Conservation (phyloP, 2,113 vertebrate species). For the Noctilio leporinus region DNA sequence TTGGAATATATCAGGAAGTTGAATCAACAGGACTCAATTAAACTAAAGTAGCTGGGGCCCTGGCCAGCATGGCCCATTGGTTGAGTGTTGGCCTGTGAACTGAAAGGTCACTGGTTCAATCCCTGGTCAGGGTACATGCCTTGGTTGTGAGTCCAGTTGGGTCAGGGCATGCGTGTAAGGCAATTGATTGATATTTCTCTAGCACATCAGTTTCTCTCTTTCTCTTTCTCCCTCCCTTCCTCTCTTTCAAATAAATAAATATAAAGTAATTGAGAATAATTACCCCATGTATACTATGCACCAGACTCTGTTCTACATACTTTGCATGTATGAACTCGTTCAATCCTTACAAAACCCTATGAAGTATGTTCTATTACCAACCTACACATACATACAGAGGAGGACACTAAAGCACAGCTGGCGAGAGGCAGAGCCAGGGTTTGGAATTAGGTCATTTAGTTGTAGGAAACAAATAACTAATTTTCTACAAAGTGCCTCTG, state of each 20-base stretch:
- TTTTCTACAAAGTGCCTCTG: not conserved
- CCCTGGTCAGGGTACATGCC: too few species aligned
- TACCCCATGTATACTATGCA: not conserved
- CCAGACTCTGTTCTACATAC: not conserved
- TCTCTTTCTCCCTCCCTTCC: too few species aligned
- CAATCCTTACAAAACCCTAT: not conserved
- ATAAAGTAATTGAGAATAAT: not conserved
- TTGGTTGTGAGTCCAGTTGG: too few species aligned
- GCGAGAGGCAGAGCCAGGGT: not conserved
- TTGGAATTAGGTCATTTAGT: not conserved
- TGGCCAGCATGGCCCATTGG: too few species aligned
- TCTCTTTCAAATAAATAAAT: too few species aligned
- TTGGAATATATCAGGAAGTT: not conserved
- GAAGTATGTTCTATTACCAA: not conserved
- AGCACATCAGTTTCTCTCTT: too few species aligned
- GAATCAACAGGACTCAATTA: not conserved
- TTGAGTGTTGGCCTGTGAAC: too few species aligned
- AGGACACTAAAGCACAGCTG: not conserved
- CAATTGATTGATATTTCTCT: too few species aligned
- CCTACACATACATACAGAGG: not conserved
- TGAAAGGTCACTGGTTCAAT: too few species aligned
- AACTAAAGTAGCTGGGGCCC: not conserved
- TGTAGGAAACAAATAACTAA: not conserved
- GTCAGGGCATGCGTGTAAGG: too few species aligned
- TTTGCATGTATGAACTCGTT: not conserved